Conservation (phyloP, 1,140 invertebrate genomes). For the Drosophila pandora region DNA sequence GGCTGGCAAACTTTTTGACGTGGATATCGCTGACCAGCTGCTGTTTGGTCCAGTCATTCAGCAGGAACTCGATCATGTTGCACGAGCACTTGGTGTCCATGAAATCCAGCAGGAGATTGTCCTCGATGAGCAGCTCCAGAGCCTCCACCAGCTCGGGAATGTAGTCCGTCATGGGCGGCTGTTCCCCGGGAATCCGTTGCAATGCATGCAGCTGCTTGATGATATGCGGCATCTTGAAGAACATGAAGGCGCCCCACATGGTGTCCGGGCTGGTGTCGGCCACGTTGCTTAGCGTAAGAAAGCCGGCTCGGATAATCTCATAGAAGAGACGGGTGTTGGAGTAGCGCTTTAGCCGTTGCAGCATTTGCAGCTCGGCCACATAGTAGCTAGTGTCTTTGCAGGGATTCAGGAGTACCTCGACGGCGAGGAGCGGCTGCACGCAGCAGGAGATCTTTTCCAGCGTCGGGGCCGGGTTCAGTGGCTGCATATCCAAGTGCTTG, state of each 20-base stretch:
- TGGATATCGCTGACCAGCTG: constrained; percentile 92
- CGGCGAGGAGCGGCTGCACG: constrained; percentile 89
- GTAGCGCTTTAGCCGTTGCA: constrained; percentile 92
- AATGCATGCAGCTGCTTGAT: constrained; percentile 88
- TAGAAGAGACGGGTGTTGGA: constrained; percentile 90
- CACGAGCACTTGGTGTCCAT: constrained; percentile 95
- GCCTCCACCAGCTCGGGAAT: constrained; percentile 91
- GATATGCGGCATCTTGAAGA: constrained; percentile 94
- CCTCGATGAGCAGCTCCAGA: constrained; percentile 92
- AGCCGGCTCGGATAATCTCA: constrained; percentile 94
- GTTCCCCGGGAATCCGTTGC: constrained; percentile 79
- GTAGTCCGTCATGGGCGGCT: constrained; percentile 84
- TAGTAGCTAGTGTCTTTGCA: constrained; percentile 90
- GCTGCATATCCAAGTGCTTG: constrained; percentile 66
- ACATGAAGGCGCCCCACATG: constrained; percentile 96
- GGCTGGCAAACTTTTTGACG: constrained; percentile 88
- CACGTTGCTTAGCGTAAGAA: constrained; percentile 92
- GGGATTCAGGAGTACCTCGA: constrained; percentile 90
- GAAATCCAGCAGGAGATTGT: constrained; percentile 92
- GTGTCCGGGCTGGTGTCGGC: constrained; percentile 89
- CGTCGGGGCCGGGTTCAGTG: constrained; percentile 72
- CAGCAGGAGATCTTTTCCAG: constrained; percentile 89
- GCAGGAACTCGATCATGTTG: constrained; percentile 92
- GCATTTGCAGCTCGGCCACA: constrained; percentile 91
- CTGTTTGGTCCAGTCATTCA: constrained; percentile 92